A percentile compares a stretch with the other conserved stretches of the same genome.
phyloP scores from a whole-genome alignment of 2,888 invertebrate genomes.

The Idaea aversata region DNA sequence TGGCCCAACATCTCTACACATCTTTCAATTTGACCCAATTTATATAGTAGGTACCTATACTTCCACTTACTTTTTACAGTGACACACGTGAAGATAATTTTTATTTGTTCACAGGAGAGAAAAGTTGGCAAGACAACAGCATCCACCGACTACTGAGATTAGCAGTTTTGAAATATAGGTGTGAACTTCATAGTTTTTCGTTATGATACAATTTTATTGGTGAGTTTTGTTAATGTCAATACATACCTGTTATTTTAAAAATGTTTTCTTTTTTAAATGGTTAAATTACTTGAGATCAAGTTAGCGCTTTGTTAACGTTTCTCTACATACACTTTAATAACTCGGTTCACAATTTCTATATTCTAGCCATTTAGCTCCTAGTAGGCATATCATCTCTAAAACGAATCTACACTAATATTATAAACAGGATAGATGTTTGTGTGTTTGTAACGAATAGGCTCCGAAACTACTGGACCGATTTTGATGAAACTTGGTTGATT shows the following conservation, averaged over 20 bases:
- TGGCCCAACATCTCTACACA: too few relatives aligned
- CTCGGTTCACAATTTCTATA: too few relatives aligned
- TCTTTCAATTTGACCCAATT: too few relatives aligned
- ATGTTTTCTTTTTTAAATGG: not conserved
- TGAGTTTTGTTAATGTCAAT: not conserved
- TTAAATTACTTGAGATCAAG: not conserved
- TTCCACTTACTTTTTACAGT: not conserved
- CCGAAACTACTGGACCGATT: too few relatives aligned
- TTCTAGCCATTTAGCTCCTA: too few relatives aligned
- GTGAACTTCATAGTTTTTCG: conserved; percentile 6
- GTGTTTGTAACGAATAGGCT: too few relatives aligned
- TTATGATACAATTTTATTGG: not conserved
- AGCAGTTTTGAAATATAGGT: conserved; percentile 38
- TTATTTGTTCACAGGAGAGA: not conserved
- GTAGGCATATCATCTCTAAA: too few relatives aligned
- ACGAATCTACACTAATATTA: too few relatives aligned
- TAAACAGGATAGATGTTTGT: too few relatives aligned
- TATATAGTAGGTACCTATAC: not conserved
- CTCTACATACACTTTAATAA: too few relatives aligned
- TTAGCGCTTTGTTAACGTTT: not conserved
- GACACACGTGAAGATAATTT: not conserved
- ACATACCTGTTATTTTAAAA: not conserved
- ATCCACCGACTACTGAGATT: conserved; percentile 57
- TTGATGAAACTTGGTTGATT: too few relatives aligned
- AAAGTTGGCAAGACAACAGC: conserved; percentile 25